Conservation (phyloP, 2,888 invertebrate genomes). For the Campopleginae sp. region DNA sequence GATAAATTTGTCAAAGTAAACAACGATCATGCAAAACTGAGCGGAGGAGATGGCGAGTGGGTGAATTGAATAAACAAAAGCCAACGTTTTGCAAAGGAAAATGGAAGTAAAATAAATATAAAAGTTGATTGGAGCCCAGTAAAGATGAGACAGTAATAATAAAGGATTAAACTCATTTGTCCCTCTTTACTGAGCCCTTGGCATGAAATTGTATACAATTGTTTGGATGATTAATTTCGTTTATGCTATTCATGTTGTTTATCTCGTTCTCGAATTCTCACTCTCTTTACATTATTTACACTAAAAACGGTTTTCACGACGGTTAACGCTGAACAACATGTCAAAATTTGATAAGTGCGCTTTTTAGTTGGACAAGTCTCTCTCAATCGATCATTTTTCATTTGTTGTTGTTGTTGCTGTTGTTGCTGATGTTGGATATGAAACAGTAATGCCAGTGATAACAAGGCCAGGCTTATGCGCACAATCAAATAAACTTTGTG, state of each 20-base stretch:
- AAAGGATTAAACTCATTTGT: conserved; percentile 49
- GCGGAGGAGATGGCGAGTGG: conserved; percentile 2
- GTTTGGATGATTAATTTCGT: conserved; percentile 79
- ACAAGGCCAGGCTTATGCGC: conserved; percentile 66
- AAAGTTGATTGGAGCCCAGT: conserved; percentile 72
- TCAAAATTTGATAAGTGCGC: conserved; percentile 60
- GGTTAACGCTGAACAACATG: conserved; percentile 71
- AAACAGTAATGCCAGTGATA: conserved; percentile 72
- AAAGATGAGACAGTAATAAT: conserved; percentile 71
- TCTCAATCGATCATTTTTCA: conserved; percentile 52
- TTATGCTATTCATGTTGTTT: conserved; percentile 77
- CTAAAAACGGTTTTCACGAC: conserved; percentile 75
- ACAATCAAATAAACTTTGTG: conserved; percentile 63
- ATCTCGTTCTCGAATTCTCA: conserved; percentile 24
- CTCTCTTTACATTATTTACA: conserved; percentile 82
- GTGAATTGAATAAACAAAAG: conserved; percentile 17
- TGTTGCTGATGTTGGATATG: conserved; percentile 52
- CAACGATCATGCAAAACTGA: conserved; percentile 38
- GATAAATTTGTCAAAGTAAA: not conserved
- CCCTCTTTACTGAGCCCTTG: conserved; percentile 72
- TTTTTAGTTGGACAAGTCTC: conserved; percentile 44
- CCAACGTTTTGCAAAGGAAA: conserved; percentile 60
- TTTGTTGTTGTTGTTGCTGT: conserved; percentile 3
- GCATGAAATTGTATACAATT: conserved; percentile 80
- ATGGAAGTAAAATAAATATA: conserved; percentile 52